Base-by-base conservation (phyloP, 2,113 vertebrate species). In the Oncorhynchus nerka region DNA sequence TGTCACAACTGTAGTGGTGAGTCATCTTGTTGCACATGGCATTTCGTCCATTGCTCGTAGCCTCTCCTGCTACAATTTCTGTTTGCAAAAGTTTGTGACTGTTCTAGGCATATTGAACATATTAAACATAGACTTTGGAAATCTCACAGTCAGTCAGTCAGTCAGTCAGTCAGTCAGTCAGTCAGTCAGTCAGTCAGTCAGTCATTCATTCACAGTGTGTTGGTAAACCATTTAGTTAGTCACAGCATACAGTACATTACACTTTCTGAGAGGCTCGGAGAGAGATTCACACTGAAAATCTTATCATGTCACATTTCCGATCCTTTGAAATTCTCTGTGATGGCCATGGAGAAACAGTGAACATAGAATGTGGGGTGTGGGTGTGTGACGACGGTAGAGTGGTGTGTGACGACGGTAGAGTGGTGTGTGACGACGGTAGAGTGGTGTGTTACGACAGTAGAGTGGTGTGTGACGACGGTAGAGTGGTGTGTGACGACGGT, bases 171-270 rank as follows among this genome's bases (percentile, higher is more conserved):
- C n/a, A n/a, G n/a, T n/a, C n/a, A n/a, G n/a, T n/a, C 22, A 67
- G 59, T 62, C 81, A 62, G 77, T 55, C 74, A 62, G 77, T 55
- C 74, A 87, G 13, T 0, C 81, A 62, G n/a, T 28, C 83, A 81
- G 83, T 39, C 75, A 73, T 86, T 75, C 81, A 87, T 88, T 89
- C 84, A 82, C 85, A 76, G 82, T 74, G 81, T 86, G 81, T 75
- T 86, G 89, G 79, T 83, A 83, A 79, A 85, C 81, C 86, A 90
- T 83, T 89, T 88, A 92, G 81, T 92, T 89, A 87, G 88, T 87
- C 85, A 82, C 86, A 90, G 85, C 79, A 69, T 90, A 85, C 87
- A 91, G 84, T 86, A 85, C 82, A 90, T 85, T 86, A 85, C 82
- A 81, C 83, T 85, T 34, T 71, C 74, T 24, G 67, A 85, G 85